A percentile compares a stretch with the other conserved stretches of the same genome.
Evolutionary conservation across 2,113 vertebrate genomes (phyloP).

Genomic region (Uria aalge): DNA sequence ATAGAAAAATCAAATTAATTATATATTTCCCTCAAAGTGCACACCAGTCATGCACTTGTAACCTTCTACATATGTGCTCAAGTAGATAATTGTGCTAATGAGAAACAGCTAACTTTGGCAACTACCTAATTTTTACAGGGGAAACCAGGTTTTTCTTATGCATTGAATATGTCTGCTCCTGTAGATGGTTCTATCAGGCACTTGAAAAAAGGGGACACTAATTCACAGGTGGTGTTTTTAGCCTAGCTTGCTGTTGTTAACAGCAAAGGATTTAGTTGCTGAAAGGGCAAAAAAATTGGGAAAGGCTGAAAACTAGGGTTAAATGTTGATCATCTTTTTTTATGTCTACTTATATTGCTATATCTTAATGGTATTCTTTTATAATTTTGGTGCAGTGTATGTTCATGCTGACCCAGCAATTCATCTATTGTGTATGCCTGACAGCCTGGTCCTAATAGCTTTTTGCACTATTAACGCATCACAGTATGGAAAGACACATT

Average conservation of each 20-base stretch:
- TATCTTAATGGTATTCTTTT: not conserved
- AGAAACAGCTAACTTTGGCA: not conserved
- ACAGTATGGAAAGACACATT: not conserved
- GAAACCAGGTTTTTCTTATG: not conserved
- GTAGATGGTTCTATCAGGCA: not conserved
- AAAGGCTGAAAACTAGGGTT: not conserved
- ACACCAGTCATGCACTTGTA: not conserved
- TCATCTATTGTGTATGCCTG: not conserved
- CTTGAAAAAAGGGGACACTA: not conserved
- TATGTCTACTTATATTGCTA: not conserved
- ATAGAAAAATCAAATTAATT: not conserved
- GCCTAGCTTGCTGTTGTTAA: not conserved
- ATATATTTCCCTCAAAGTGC: not conserved
- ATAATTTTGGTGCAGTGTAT: not conserved
- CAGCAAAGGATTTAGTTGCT: not conserved
- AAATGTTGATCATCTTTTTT: not conserved
- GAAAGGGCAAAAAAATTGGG: not conserved
- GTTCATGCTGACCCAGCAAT: not conserved
- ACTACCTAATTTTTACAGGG: not conserved
- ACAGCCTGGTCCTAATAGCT: not conserved
- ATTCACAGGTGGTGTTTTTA: not conserved
- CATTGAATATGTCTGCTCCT: not conserved
- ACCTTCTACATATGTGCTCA: not conserved
- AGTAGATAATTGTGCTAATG: not conserved
- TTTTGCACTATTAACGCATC: conserved; percentile 19